Evolutionary conservation across 30 jellyfish, hydroid and myxozoan species (phyloP), one percentile per base, ranked within the genome.

Genomic region (Clytia hemisphaerica): DNA sequence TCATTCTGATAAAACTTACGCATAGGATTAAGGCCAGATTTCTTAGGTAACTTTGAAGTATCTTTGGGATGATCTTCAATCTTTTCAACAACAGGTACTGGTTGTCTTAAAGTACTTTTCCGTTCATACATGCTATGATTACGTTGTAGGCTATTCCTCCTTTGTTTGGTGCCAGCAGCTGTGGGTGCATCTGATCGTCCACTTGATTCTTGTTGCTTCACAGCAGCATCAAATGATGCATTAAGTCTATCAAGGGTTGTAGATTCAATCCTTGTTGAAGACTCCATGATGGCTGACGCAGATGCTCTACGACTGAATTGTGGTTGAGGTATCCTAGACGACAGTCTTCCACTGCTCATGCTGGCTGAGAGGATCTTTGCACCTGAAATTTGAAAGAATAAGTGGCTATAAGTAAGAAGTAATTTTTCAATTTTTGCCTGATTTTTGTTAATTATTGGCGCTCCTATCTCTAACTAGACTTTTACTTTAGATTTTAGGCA

Each of bases 301-400:
- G 70, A 57, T 57, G 38, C 70, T 33, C 70, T 28, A 22, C 70
- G 70, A 21, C 70, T 57, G 35, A 57, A 57, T 22, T 45, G 50
- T 57, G n/a, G n/a, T n/a, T n/a, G n/a, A n/a, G 70, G 70, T 57
- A 57, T 57, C 30, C 70, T 57, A 22, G 70, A 57, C 16, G 70
- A 12, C 16, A 57, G 35, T 21, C 70, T 33, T 16, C 70, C 70
- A 57, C 44, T 45, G 30, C 30, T 57, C 36, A 57, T 25, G 42
- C 70, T 57, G 26, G 35, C 30, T n/a, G 70, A 57, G 12, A 57
- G 42, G 35, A 45, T 26, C 44, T 45, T 57, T 57, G 70, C 27
- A 21, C 38, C 70, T 57, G 16, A 57, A 57, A 57, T 3, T 7
- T n/a, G 30, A 6, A n/a, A 45, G 24, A 10, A 40, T 10, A 40